phyloP scores from a whole-genome alignment of 2,888 invertebrate species.

The Bombyx huttoni region DNA sequence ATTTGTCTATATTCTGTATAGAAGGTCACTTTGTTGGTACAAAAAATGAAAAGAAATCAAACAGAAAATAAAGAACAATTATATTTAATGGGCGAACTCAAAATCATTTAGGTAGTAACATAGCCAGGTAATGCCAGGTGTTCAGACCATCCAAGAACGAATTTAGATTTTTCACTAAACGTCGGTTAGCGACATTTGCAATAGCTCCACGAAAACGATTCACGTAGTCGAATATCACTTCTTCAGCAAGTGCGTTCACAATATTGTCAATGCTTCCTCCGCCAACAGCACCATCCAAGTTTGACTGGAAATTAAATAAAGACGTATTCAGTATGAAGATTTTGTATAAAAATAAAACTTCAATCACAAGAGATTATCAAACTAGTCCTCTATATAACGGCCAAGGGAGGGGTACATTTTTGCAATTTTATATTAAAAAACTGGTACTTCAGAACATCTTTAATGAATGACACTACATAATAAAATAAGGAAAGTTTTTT shows the following conservation, averaged over 20 bases:
- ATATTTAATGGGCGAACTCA: background rate
- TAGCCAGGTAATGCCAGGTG: conserved; percentile 23
- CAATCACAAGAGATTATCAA: background rate
- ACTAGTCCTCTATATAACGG: too few species aligned
- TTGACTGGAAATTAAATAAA: conserved; percentile 28
- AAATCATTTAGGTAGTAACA: background rate
- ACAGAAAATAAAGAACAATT: too few species aligned
- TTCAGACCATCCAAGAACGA: conserved; percentile 38
- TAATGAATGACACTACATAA: too few species aligned
- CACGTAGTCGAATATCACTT: conserved; percentile 45
- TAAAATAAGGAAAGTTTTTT: too few species aligned
- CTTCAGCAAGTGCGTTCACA: conserved; percentile 47
- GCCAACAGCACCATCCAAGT: conserved; percentile 48
- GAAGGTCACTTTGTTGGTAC: too few species aligned
- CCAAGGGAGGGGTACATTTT: too few species aligned
- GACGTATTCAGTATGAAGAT: background rate
- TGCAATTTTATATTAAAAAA: too few species aligned
- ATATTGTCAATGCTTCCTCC: conserved; percentile 56
- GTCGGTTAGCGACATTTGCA: conserved; percentile 12
- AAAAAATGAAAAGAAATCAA: too few species aligned
- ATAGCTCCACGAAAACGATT: conserved; percentile 48
- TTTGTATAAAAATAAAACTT: background rate
- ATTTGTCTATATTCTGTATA: too few species aligned
- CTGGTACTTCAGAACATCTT: too few species aligned
- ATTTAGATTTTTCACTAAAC: conserved; percentile 21